A percentile compares a stretch with the other conserved stretches of the same genome.
Evolutionary conservation across 2,888 invertebrate genomes (phyloP).

Genomic region (Cryptus armator): DNA sequence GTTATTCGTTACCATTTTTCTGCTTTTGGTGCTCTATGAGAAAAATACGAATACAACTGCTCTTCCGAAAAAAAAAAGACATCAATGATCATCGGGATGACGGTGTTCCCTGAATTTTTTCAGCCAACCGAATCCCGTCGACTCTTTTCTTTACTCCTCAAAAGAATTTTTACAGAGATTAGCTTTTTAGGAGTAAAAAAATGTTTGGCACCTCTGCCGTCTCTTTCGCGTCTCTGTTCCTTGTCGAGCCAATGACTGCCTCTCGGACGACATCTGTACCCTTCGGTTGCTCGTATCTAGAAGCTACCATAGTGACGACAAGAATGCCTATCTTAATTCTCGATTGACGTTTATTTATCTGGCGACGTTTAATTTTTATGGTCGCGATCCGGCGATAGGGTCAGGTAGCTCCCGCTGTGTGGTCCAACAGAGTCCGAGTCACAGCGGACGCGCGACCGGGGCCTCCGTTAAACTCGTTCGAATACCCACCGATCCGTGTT

Average conservation of each 20-base stretch:
- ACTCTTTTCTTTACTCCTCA: too few species aligned
- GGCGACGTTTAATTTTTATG: slow-evolving; percentile 84
- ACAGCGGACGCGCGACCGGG: slow-evolving; percentile 39
- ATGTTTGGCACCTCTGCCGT: slow-evolving; percentile 14
- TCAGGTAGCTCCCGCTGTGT: slow-evolving; percentile 83
- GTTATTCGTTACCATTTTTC: slow-evolving; percentile 31
- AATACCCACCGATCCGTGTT: slow-evolving; percentile 25
- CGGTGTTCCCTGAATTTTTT: neutral
- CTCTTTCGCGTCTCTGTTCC: neutral
- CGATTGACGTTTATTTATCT: slow-evolving; percentile 85
- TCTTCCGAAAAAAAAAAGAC: too few species aligned
- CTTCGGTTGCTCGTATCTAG: slow-evolving; percentile 4
- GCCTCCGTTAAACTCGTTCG: slow-evolving; percentile 33
- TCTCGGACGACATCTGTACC: slow-evolving; percentile 29
- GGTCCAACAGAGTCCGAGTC: slow-evolving; percentile 75
- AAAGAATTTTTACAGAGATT: slow-evolving; percentile 3
- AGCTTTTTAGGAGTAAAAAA: slow-evolving; percentile 5
- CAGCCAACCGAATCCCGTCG: neutral
- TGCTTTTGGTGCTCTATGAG: too few species aligned
- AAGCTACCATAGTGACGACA: slow-evolving; percentile 67
- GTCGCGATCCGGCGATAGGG: slow-evolving; percentile 82
- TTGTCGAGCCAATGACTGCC: slow-evolving; percentile 17
- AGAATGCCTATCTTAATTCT: slow-evolving; percentile 82
- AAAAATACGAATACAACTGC: neutral
- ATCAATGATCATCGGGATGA: neutral